Evolutionary conservation across 2,113 vertebrate species (phyloP), one percentile per base, ranked within the genome.

Genomic region (Progne subis): DNA sequence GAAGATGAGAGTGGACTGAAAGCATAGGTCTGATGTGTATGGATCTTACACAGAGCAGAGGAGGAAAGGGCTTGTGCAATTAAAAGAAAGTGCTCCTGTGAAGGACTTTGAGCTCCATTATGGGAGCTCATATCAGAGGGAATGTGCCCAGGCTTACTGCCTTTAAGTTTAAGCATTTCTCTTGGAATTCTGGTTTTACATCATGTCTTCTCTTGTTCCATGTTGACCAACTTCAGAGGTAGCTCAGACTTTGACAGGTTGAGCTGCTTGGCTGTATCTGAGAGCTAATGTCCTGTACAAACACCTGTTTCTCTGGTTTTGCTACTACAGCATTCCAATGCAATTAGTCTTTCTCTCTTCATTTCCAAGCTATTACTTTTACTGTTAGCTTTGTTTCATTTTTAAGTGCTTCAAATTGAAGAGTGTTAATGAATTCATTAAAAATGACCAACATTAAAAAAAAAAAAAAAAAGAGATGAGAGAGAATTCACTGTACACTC

Each of bases 21-120:
- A 57, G 18, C 2, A 2, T 23, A 76, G 25, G 11, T 46, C 28
- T 56, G 64, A 17, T 3, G 1, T 19, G 5, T 31, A 0, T 26
- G 32, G 13, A 18, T 13, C 39, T 74, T 52, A 39, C 56, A 34
- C 17, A 31, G 55, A 78, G 55, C 34, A 59, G 71, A 60, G 32
- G 16, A 59, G 39, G 24, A 52, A 34, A 32, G 7, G 39, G 15
- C 6, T 21, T 3, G 2, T 56, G 55, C 10, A 12, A 4, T 6
- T 32, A 15, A 50, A 53, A 44, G 59, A n/a, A 61, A 50, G 7
- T 34, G 16, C 34, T 69, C 6, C 41, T 87, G 41, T 25, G 11
- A 60, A 71, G 53, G 61, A 11, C 50, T 87, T 59, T 31, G 32
- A 74, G 28, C 63, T 77, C 60, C 5, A 2, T 64, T 78, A 23